Percentiles rank a stretch among this genome's conserved stretches.
These are phyloP conservation scores for Oopsacas minuta DNA, from an alignment of 37 sponge, comb jelly and placozoan genomes.

Conservation along the genomic window DNA sequence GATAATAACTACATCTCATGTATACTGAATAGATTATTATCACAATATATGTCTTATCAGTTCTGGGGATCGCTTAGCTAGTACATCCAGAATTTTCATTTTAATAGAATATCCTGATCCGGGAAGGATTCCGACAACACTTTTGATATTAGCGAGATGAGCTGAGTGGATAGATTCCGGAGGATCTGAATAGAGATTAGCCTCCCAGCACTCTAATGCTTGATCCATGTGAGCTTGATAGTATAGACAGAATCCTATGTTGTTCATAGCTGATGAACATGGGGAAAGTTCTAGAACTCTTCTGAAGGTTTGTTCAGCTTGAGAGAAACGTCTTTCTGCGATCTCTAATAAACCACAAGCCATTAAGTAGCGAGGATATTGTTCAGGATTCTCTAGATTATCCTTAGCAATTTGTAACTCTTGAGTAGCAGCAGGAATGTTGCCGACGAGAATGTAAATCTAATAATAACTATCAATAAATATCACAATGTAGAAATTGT, in stretches of 20 bases:
- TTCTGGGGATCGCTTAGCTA: slow-evolving; percentile 11
- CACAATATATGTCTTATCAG: not conserved
- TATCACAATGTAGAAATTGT: not conserved
- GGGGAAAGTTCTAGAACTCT: not conserved
- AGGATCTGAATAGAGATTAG: not conserved
- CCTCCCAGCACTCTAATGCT: not conserved
- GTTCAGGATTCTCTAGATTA: not conserved
- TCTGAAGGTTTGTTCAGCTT: not conserved
- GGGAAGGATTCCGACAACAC: not conserved
- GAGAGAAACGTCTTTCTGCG: not conserved
- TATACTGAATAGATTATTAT: too few species aligned
- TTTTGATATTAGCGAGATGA: not conserved
- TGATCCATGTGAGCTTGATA: not conserved
- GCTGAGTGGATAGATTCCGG: not conserved
- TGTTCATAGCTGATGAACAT: not conserved
- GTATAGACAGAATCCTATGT: slow-evolving; percentile 13
- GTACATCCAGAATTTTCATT: not conserved
- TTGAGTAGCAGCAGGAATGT: not conserved
- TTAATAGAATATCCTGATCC: not conserved
- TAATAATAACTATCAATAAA: not conserved
- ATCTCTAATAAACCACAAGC: not conserved
- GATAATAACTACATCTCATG: too few species aligned
- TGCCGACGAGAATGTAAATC: not conserved
- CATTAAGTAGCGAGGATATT: not conserved
- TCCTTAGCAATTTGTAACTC: not conserved